Evolutionary conservation across 2,888 invertebrate genomes (phyloP).

Genomic region (Chloroclysta siterata): DNA sequence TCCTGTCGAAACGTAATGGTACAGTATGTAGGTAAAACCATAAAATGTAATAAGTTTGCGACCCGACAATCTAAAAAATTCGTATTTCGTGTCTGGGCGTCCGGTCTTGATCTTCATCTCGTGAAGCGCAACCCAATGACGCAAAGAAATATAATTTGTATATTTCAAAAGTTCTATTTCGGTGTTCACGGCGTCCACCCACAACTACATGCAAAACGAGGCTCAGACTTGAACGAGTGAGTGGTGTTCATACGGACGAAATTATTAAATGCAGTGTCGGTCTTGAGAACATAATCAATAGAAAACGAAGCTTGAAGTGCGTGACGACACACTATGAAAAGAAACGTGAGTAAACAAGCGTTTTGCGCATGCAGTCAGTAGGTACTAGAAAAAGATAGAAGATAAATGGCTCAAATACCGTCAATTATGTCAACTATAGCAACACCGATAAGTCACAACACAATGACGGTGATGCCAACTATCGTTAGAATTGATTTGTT

Average conservation of each 20-base stretch:
- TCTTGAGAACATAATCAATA: slow-evolving; percentile 46
- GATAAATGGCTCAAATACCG: slow-evolving; percentile 54
- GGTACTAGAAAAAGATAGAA: slow-evolving; percentile 34
- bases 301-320: slow-evolving; percentile 40
- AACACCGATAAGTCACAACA: not conserved
- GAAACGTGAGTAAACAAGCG: slow-evolving; percentile 74
- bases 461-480: slow-evolving; percentile 58
- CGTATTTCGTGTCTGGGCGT: slow-evolving; percentile 43
- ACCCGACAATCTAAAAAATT: slow-evolving; percentile 23
- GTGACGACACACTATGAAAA: slow-evolving; percentile 71
- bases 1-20: slow-evolving; percentile 13
- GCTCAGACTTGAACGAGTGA: slow-evolving; percentile 66
- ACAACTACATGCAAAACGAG: slow-evolving; percentile 65
- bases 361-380: slow-evolving; percentile 37
- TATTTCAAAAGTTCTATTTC: slow-evolving; percentile 84
- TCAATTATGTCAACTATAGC: slow-evolving; percentile 51
- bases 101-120: slow-evolving; percentile 76
- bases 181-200: slow-evolving; percentile 71
- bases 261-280: slow-evolving; percentile 59
- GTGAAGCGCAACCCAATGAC: slow-evolving; percentile 71
- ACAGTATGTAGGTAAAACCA: slow-evolving; percentile 15
- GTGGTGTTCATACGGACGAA: slow-evolving; percentile 59
- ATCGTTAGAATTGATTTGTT: slow-evolving; percentile 60
- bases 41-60: slow-evolving; percentile 31
- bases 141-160: slow-evolving; percentile 79